A percentile compares a stretch with the other conserved stretches of the same genome.
These are phyloP conservation scores for Emmelina monodactyla DNA, from an alignment of 2,888 invertebrate genomes.

Conservation along the genomic window DNA sequence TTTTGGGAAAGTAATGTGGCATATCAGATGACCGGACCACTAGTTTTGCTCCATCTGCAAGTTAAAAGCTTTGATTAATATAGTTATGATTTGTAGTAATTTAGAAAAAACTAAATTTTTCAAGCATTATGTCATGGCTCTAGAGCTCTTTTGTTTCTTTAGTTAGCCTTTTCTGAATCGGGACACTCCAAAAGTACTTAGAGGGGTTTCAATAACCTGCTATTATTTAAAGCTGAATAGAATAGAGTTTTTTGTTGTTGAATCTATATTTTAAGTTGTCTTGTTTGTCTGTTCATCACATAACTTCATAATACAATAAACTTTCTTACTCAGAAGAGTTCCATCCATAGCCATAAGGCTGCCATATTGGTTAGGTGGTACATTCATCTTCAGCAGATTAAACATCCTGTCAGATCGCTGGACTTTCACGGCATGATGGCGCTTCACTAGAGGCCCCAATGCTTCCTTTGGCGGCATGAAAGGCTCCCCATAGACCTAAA, in stretches of 20 bases:
- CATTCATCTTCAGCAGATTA: slow-evolving; percentile 28
- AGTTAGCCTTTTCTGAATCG: too few relatives aligned
- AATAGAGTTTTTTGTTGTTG: too few relatives aligned
- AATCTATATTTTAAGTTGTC: too few relatives aligned
- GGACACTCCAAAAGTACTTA: too few relatives aligned
- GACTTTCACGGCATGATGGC: slow-evolving; percentile 15
- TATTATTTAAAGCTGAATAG: too few relatives aligned
- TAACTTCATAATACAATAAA: not conserved
- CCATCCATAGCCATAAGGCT: slow-evolving; percentile 27
- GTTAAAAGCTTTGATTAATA: slow-evolving; percentile 1
- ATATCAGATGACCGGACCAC: slow-evolving; percentile 22
- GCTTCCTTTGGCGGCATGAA: slow-evolving; percentile 27
- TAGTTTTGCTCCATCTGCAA: slow-evolving; percentile 27
- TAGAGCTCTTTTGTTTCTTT: not conserved
- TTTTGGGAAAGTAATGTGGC: not conserved
- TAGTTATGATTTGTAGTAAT: not conserved
- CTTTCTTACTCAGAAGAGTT: slow-evolving; percentile 23
- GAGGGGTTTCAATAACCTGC: too few relatives aligned
- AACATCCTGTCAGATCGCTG: slow-evolving; percentile 24
- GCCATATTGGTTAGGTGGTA: slow-evolving; percentile 16
- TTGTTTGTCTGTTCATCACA: not conserved
- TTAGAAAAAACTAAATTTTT: not conserved
- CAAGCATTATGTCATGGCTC: not conserved
- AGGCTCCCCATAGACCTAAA: slow-evolving; percentile 44
- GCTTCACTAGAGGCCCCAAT: slow-evolving; percentile 22